These are phyloP conservation scores for Lasioglossum figueresi DNA, from an alignment of 2,888 invertebrate species.

Conservation along the genomic window DNA sequence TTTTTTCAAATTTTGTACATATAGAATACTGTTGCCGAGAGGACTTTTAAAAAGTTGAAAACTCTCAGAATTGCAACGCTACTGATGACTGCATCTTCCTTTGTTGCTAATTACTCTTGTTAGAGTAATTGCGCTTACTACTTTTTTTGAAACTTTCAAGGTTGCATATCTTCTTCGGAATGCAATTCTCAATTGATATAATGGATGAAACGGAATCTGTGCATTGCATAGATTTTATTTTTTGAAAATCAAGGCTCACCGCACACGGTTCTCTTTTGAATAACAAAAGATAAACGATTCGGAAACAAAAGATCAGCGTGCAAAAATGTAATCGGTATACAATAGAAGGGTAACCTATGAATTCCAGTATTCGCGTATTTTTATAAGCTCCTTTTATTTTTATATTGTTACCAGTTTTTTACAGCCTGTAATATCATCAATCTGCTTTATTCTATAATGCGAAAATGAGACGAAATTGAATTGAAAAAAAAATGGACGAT, in stretches of 20 bases:
- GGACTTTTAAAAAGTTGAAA: neutral
- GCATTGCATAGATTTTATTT: neutral
- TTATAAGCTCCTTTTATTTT: conserved; percentile 51
- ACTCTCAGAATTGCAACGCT: neutral
- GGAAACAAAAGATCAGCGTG: conserved; percentile 39
- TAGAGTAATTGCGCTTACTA: neutral
- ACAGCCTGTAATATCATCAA: conserved; percentile 20
- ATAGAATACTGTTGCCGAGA: neutral
- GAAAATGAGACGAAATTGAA: conserved; percentile 18
- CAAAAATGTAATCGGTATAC: conserved; percentile 55
- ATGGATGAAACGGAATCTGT: neutral
- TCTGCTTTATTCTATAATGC: neutral
- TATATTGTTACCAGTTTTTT: conserved; percentile 46
- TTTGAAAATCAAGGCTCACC: neutral
- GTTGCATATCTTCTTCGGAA: neutral
- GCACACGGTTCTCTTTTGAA: conserved; percentile 31
- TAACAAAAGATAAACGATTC: conserved; percentile 40
- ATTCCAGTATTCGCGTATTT: conserved; percentile 41
- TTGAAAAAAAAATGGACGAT: conserved; percentile 39
- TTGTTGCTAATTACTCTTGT: neutral
- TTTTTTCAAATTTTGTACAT: neutral
- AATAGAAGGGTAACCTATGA: conserved; percentile 52
- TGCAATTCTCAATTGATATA: neutral
- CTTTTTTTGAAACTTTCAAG: neutral
- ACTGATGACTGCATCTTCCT: neutral